phyloP scores from a whole-genome alignment of 2,113 vertebrate species.

The Calyptomena viridis region DNA sequence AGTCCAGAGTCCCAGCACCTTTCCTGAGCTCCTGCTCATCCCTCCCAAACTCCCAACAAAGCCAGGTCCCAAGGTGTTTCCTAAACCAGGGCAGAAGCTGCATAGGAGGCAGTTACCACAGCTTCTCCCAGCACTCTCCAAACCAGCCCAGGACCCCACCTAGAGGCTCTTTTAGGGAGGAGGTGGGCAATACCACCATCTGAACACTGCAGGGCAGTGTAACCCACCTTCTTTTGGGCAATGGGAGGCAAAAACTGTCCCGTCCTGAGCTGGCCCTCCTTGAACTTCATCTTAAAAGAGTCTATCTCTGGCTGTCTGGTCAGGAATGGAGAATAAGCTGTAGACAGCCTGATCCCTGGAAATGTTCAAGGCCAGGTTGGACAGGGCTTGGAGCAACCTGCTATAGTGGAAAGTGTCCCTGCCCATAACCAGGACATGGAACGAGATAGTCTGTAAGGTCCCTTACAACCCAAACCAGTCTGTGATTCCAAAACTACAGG shows the following conservation, averaged over 20 bases:
- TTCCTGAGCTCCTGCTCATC: background rate
- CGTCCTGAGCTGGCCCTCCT: background rate
- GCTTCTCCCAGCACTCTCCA: background rate
- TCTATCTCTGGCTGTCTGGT: background rate
- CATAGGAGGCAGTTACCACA: background rate
- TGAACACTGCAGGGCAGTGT: background rate
- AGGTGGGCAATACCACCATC: fast-evolving
- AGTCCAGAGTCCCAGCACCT: background rate
- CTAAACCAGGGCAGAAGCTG: background rate
- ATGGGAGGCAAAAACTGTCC: background rate
- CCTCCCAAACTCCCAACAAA: background rate
- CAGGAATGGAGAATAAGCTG: background rate
- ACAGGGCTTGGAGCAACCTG: background rate
- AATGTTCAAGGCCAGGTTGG: background rate
- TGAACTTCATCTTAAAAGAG: background rate
- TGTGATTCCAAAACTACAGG: background rate
- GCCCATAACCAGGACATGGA: background rate
- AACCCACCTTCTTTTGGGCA: background rate
- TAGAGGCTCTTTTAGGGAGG: background rate
- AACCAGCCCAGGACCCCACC: background rate
- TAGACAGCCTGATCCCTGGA: background rate
- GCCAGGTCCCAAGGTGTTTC: background rate
- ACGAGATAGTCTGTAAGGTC: background rate
- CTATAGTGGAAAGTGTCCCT: background rate
- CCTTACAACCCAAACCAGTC: background rate